Evolutionary conservation across 92 coral and sea anemone genomes (phyloP).

Genomic region (Nematostella vectensis): DNA sequence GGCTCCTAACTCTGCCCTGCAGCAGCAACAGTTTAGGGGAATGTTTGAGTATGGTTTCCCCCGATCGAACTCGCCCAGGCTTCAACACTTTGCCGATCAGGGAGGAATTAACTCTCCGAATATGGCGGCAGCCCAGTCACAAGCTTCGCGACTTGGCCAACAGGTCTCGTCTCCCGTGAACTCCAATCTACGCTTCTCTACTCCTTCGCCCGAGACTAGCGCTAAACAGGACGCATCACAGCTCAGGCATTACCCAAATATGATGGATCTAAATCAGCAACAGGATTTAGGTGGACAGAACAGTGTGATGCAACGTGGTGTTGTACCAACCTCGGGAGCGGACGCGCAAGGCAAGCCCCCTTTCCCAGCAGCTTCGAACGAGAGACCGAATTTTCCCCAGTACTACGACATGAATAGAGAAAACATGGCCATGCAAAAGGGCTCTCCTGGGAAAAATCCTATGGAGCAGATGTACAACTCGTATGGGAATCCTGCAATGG

Average conservation of each 20-base stretch:
- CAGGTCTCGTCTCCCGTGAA: conserved; percentile 48
- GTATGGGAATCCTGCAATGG: conserved; percentile 24
- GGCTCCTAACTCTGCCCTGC: conserved; percentile 46
- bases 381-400: conserved; percentile 32
- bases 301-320: conserved; percentile 15
- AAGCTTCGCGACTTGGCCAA: conserved; percentile 66
- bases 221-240: conserved; percentile 65
- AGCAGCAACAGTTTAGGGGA: conserved; percentile 67
- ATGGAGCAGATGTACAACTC: conserved; percentile 46
- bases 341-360: conserved; percentile 54
- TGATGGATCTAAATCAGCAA: conserved; percentile 61
- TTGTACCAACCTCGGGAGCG: conserved; percentile 14
- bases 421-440: conserved; percentile 44
- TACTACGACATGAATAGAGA: conserved; percentile 43
- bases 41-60: conserved; percentile 76
- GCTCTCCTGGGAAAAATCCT: conserved; percentile 46
- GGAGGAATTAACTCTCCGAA: conserved; percentile 47
- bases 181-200: conserved; percentile 40
- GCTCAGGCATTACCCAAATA: conserved; percentile 60
- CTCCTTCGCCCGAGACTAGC: conserved; percentile 72
- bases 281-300: conserved; percentile 52
- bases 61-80: conserved; percentile 77
- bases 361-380: conserved; percentile 25
- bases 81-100: conserved; percentile 71
- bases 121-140: conserved; percentile 56